Conservation (phyloP, 2,888 invertebrate genomes). For the Dermolepida albohirtum region DNA sequence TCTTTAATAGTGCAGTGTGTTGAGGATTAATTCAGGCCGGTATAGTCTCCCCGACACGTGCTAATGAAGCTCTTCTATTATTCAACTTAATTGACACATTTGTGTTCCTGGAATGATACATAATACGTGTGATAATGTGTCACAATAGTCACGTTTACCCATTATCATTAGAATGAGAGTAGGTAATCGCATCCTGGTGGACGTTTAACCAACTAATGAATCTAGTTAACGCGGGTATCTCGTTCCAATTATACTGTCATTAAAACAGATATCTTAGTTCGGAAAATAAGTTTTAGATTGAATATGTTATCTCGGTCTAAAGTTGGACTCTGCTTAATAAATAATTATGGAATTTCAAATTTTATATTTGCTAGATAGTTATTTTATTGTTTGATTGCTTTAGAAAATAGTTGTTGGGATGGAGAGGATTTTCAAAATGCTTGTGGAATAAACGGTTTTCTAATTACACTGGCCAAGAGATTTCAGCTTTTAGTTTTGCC, state of each 20-base stretch:
- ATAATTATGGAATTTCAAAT: no score
- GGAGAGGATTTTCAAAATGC: no score
- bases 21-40: constrained; percentile 33
- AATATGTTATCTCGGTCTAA: no score
- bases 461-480: no score
- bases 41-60: constrained; percentile 10
- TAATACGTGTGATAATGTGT: constrained; percentile 48
- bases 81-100: constrained; percentile 46
- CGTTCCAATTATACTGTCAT: no score
- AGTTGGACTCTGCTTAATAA: no score
- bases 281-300: not conserved
- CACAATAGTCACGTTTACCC: constrained; percentile 47
- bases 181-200: constrained; percentile 35
- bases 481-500: no score
- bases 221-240: constrained; percentile 7
- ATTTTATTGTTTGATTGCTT: no score
- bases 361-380: no score
- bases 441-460: no score
- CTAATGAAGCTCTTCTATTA: constrained; percentile 42
- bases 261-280: no score
- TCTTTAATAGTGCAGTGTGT: constrained; percentile 29
- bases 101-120: constrained; percentile 45
- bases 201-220: constrained; percentile 16
- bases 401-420: no score
- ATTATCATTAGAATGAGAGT: constrained; percentile 37